Conservation (phyloP, 2,797 vertebrate species). For the Apogon talboti region DNA sequence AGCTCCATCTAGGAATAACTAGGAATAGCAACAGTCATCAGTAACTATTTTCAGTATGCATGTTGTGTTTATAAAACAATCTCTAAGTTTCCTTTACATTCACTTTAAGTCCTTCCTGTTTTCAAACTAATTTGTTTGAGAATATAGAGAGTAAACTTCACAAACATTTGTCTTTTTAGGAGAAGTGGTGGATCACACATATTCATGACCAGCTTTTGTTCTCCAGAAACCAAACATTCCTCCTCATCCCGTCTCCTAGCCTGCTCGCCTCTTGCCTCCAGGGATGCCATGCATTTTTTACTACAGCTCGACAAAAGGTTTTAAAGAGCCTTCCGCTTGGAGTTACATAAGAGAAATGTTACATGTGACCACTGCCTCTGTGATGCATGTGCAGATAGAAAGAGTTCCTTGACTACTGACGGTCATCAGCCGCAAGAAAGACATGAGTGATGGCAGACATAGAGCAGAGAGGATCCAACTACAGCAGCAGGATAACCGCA, state of each 20-base stretch:
- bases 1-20: too few relatives aligned
- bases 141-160: too few relatives aligned
- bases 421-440: background rate
- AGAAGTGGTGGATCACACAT: too few relatives aligned
- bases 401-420: background rate
- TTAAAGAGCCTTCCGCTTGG: conserved; percentile 33
- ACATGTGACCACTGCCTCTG: conserved; percentile 15
- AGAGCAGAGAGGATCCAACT: conserved; percentile 5
- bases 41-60: too few relatives aligned
- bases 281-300: conserved; percentile 52
- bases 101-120: background rate
- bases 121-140: background rate
- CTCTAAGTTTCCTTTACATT: background rate
- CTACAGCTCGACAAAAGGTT: conserved; percentile 6
- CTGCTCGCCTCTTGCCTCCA: background rate
- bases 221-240: conserved; percentile 2
- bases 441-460: background rate
- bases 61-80: too few relatives aligned
- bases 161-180: too few relatives aligned
- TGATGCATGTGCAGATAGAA: background rate
- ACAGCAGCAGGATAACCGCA: background rate
- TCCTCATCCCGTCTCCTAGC: background rate
- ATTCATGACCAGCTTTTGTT: conserved; percentile 4
- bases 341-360: conserved; percentile 26
- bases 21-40: too few relatives aligned